Base-by-base conservation (phyloP, 1,140 invertebrate genomes). In the Aphelenchoides avenae region DNA sequence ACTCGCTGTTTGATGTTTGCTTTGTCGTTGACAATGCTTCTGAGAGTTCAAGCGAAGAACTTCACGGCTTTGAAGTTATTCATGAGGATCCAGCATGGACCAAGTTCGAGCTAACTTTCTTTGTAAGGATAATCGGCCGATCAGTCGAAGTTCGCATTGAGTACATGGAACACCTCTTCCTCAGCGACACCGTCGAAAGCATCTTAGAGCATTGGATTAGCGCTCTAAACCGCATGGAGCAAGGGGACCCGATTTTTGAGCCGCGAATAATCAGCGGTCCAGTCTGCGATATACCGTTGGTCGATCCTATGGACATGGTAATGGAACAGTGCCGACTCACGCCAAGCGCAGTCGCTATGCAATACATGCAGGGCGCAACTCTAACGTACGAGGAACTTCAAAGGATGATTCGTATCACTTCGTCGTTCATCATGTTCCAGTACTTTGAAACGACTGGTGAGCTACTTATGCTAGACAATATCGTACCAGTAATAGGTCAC, bases 1-100 rank as follows among this genome's bases (percentile, higher is more conserved):
- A 41, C 7, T 18, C 3, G 1, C 27, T 59, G 15, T 59, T 59
- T 29, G 57, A 59, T 22, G 57, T 59, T 3, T 57, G 55, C 52
- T 15, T 59, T 24, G 55, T 48, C 3, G 5, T 61, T n/a, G 57
- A 59, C 11, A 29, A 60, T 15, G n/a, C 20, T 1, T 34, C 52
- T 11, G 13, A 2, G 13, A 57, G 15, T 13, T 31, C 1, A 54
- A 54, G 2, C 20, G 48, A 27, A 44, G n/a, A 18, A 44, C n/a
- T 18, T 26, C 13, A 44, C 20, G 22, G 15, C n/a, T 50, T 50
- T 20, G 20, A 50, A 37, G 9, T 37, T 24, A 6, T 46, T 5
- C 7, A 50, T 22, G 6, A 9, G 15, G 18, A 1, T n/a, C 24
- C 15, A 44, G n/a, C 13, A 3, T 11, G 3, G 2, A 50, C 48